These are phyloP conservation scores for Tachycineta bicolor DNA, from an alignment of 2,113 vertebrate species.

Conservation along the genomic window DNA sequence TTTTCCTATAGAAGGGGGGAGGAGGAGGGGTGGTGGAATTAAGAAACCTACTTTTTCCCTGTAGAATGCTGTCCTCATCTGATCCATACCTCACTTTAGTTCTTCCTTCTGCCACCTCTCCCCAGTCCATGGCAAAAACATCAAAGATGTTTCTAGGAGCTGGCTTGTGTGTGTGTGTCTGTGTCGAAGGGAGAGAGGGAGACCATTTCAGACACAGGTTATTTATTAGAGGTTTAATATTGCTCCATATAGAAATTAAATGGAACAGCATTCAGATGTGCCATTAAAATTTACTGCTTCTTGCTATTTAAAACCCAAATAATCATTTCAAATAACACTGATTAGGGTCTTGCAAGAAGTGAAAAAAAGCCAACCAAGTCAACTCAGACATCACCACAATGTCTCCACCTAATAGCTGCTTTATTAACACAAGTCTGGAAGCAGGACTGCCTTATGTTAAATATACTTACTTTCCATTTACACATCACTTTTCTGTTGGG, in stretches of 20 bases:
- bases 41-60: background rate
- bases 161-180: background rate
- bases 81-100: background rate
- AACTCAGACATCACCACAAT: slow-evolving; percentile 30
- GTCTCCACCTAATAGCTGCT: slow-evolving; percentile 67
- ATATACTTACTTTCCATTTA: slow-evolving; percentile 64
- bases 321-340: slow-evolving; percentile 67
- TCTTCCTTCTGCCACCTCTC: background rate
- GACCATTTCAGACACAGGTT: background rate
- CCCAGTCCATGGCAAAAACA: background rate
- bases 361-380: slow-evolving; percentile 23
- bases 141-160: background rate
- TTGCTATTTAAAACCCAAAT: slow-evolving; percentile 67
- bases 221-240: slow-evolving; percentile 28
- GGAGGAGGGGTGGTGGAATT: fast-evolving
- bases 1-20: background rate
- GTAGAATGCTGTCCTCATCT: background rate
- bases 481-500: background rate
- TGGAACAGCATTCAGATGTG: slow-evolving; percentile 3
- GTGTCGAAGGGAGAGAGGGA: background rate
- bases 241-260: slow-evolving; percentile 35
- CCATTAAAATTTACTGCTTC: slow-evolving; percentile 45
- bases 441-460: background rate
- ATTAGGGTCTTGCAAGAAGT: slow-evolving; percentile 68
- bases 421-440: slow-evolving; percentile 67